Evolutionary conservation across 2,888 invertebrate genomes (phyloP), one percentile per base, ranked within the genome.

Genomic region (Leptodirus hochenwartii): DNA sequence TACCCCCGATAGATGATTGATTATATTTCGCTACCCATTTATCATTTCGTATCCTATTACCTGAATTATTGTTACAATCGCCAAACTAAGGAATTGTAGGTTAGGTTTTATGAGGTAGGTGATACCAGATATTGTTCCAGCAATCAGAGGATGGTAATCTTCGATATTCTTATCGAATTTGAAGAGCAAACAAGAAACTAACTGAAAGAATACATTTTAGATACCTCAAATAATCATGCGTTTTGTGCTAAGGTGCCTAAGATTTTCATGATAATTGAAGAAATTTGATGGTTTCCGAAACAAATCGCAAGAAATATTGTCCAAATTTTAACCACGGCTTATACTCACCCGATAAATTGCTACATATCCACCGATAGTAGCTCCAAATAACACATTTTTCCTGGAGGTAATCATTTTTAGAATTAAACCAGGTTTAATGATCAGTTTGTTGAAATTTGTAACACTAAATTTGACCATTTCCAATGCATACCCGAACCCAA

Each of bases 321-420:
- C n/a, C n/a, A n/a, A n/a, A n/a, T n/a, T n/a, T n/a, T 8, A 24
- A n/a, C 24, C 14, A 8, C n/a, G 22, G 10, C n/a, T 13, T 5
- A 13, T 27, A 28, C 40, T 40, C 39, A 50, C 50, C 37, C 45
- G 40, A 31, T 45, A 49, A 23, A 48, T 10, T 20, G 40, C 44
- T 4, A 44, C 47, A 31, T 47, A 50, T 9, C 39, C 33, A n/a
- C 48, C 47, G 24, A 47, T 37, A 27, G 49, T 44, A 4, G 44
- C 26, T 10, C 49, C 49, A 40, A 47, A 45, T 23, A 39, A 37
- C 2, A 45, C n/a, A 30, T 47, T 44, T 4, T 41, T 38, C 28
- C 34, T 40, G 17, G 38, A 42, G 14, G 47, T 36, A 4, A 44
- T 11, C 15, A 43, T 25, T 22, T 22, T 15, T n/a, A 42, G 25